Conservation (phyloP, 2,113 vertebrate genomes). For the Gasterosteus aculeatus region DNA sequence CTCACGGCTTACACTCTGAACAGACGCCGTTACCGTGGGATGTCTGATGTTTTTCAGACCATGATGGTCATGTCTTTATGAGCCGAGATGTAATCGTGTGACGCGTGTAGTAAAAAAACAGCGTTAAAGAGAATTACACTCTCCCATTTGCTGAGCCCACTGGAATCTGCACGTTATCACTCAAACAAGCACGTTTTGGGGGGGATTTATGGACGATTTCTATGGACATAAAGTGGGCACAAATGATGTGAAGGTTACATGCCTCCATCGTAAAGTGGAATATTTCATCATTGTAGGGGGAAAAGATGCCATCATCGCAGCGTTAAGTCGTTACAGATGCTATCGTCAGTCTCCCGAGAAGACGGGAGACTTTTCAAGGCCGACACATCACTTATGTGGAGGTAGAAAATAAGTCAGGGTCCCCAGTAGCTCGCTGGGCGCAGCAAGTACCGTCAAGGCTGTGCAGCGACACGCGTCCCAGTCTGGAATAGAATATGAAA, state of each 20-base stretch:
- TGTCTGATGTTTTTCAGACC: not conserved
- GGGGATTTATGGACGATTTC: not conserved
- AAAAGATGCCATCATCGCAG: not conserved
- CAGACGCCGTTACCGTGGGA: constrained; percentile 15
- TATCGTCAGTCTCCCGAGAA: not conserved
- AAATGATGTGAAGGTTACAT: not conserved
- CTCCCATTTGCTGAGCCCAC: not conserved
- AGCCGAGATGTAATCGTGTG: not conserved
- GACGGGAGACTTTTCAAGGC: not conserved
- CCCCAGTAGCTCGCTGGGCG: not conserved
- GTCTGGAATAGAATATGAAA: not conserved
- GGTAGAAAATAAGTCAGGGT: not conserved
- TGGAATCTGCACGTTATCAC: not conserved
- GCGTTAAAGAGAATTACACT: not conserved
- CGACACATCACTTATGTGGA: not conserved
- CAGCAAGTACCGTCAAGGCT: not conserved
- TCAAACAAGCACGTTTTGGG: not conserved
- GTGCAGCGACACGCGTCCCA: not conserved
- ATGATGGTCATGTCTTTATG: not conserved
- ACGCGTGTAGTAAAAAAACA: not conserved
- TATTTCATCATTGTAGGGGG: not conserved
- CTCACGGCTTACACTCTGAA: constrained; percentile 24
- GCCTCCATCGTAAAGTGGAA: not conserved
- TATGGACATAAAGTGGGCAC: not conserved
- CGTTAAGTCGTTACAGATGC: not conserved